Percentiles rank a stretch among this genome's conserved stretches.
phyloP scores from a whole-genome alignment of 1,140 invertebrate species.

The Polypedilum pembai region DNA sequence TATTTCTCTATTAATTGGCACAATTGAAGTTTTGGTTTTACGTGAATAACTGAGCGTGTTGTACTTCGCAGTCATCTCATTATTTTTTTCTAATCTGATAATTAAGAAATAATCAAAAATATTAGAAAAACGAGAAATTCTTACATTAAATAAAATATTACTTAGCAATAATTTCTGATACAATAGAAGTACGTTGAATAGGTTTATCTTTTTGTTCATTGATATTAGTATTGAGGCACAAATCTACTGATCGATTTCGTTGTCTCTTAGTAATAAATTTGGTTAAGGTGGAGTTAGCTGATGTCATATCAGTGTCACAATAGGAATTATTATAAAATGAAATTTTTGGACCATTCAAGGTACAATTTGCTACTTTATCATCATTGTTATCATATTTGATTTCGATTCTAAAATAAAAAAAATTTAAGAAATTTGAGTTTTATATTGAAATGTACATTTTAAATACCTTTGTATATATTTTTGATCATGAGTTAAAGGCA shows the following conservation, averaged over 20 bases:
- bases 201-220: not conserved
- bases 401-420: not conserved
- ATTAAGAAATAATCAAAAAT: not conserved
- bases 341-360: not conserved
- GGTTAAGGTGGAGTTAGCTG: not conserved
- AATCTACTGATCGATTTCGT: not conserved
- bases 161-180: not conserved
- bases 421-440: not conserved
- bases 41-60: not conserved
- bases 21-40: slow-evolving; percentile 32
- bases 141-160: not conserved
- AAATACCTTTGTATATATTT: slow-evolving; percentile 41
- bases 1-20: slow-evolving; percentile 42
- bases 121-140: not conserved
- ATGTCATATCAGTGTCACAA: not conserved
- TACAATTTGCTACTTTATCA: not conserved
- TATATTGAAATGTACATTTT: not conserved
- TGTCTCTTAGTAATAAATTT: not conserved
- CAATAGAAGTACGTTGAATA: not conserved
- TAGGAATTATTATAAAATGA: not conserved
- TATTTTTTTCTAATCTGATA: not conserved
- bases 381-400: not conserved
- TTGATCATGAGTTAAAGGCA: slow-evolving; percentile 40
- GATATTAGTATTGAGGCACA: not conserved
- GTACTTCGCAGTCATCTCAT: not conserved